Evolutionary conservation across 1,140 invertebrate species (phyloP), one percentile per base, ranked within the genome.

Genomic region (Homalodisca vitripennis): DNA sequence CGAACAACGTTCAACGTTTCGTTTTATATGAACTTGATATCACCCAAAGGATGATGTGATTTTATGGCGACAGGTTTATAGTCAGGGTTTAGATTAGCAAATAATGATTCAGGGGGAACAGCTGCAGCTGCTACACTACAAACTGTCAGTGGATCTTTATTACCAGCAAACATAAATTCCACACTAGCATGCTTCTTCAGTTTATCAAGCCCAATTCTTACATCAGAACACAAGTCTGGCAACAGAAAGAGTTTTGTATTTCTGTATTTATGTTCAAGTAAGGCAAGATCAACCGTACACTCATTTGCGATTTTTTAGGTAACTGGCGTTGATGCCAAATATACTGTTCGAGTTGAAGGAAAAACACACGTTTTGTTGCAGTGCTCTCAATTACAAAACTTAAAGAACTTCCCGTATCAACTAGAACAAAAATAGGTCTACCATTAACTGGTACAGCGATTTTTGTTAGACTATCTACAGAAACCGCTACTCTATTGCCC

Each of bases 261-360:
- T 60, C 14, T 27, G 17, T 53, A 22, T 17, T 22, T 12, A 6
- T 53, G 12, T 12, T 14, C 48, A 12, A 14, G 12, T 22, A 53
- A 6, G 6, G 3, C 20, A 12, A n/a, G n/a, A 53, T 14, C 22
- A 12, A 14, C 12, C 20, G 22, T 27, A 22, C 22, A 6, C 55
- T 27, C 14, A 26, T 10, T 22, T 27, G 55, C 20, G 17, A 26
- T 60, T 14, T 27, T 12, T 26, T 3, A 60, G 14, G 6, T 26
- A 3, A 29, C 3, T 2, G n/a, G n/a, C n/a, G n/a, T n/a, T n/a
- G 6, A 12, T 60, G 29, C 10, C 29, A 26, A 14, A 60, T n/a
- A 26, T 74, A 78, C 88, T 78, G 89, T 92, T 73, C 84, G 83
- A 2, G 85, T 89, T 69, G 79, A 92, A 24, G 90, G 12, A 6